A percentile compares a stretch with the other conserved stretches of the same genome.
Conservation (phyloP, 2,113 vertebrate genomes). For the Campylorhamphus procurvoides region DNA sequence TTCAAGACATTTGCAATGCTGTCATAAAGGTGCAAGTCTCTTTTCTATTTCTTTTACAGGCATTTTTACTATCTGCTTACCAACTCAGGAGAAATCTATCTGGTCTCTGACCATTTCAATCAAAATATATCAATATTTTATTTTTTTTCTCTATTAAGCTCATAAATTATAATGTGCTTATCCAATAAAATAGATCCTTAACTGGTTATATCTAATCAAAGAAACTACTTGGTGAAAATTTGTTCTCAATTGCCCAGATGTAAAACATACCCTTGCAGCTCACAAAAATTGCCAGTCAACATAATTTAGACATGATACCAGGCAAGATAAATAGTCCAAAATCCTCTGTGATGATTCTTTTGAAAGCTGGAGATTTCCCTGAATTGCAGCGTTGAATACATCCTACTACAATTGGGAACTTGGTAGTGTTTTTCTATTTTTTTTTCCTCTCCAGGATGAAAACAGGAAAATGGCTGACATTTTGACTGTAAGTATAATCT, state of each 20-base stretch:
- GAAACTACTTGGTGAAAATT: background rate
- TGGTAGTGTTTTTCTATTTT: accelerated
- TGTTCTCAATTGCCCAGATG: background rate
- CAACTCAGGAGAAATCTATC: background rate
- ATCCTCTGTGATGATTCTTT: accelerated
- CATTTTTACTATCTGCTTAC: background rate
- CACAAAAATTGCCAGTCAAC: background rate
- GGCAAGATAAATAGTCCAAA: background rate
- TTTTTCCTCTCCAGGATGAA: background rate
- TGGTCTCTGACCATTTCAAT: background rate
- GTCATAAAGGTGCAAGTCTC: background rate
- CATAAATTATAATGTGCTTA: background rate
- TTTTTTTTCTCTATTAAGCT: background rate
- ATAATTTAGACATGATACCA: background rate
- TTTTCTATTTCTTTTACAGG: background rate
- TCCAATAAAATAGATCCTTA: background rate
- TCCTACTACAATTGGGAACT: accelerated
- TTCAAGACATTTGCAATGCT: background rate
- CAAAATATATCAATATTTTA: background rate
- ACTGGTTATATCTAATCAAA: background rate
- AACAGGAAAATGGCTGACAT: background rate
- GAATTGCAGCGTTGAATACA: background rate
- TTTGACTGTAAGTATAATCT: background rate
- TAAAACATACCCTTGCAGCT: background rate
- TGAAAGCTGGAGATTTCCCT: background rate